Evolutionary conservation across 2,888 invertebrate genomes (phyloP), one percentile per base, ranked within the genome.

Genomic region (Rotaria sp.): DNA sequence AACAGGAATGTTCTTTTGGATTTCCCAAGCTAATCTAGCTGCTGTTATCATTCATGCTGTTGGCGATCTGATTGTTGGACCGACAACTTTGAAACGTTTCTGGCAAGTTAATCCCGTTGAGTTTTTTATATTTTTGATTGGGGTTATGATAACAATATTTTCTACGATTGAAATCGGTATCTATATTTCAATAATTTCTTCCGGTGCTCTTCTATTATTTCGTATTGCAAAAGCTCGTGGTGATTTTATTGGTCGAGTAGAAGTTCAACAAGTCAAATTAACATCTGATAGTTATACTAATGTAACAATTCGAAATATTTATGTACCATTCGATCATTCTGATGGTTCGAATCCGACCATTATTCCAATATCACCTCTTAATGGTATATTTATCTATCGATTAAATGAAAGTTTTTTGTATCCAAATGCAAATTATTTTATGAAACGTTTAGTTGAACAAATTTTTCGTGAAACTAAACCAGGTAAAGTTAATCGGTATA

Each of bases 11-110:
- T 96, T 96, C 91, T 94, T 94, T 90, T 96, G 89, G 88, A 90
- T 91, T 86, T 91, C 91, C 2, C 89, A 90, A 85, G 93, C 96
- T 18, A 93, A 95, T 11, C 92, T 96, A 88, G 95, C 96, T 3
- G 95, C 95, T 1, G 94, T 96, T 89, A 96, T 96, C 89, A 95
- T 96, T 88, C 94, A 95, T 55, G 96, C 96, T 45, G 96, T 96
- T 35, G 80, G 80, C 0, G 80, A 80, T 80, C n/a, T 80, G 11
- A 45, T 45, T 3, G 24, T n/a, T n/a, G 80, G 80, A 45, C 41
- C 41, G 0, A 2, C 10, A 2, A 45, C 45, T n/a, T 80, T 41
- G 15, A 80, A 80, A 80, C 45, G 45, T 13, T 80, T 80, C 26
- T 80, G 41, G 80, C 11, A 45, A 45, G 26, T 80, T 15, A 41